Evolutionary conservation across 2,113 vertebrate genomes (phyloP).

Genomic region (Eulemur macaco): DNA sequence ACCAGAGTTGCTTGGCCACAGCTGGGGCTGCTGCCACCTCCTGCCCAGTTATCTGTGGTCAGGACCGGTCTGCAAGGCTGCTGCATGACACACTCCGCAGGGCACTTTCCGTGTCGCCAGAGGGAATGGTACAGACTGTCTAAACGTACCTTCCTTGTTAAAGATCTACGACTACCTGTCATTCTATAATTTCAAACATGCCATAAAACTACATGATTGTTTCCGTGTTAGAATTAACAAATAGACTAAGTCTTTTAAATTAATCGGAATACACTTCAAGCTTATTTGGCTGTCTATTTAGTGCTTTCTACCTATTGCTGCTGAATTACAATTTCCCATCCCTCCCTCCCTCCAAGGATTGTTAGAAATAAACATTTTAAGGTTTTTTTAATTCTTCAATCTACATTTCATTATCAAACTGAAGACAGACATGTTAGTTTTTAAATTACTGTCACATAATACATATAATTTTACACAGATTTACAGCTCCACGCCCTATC

Average conservation of each 20-base stretch:
- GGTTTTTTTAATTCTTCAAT: not conserved
- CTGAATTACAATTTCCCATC: not conserved
- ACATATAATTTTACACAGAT: not conserved
- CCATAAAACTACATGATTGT: not conserved
- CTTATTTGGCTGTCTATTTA: not conserved
- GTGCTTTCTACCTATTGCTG: not conserved
- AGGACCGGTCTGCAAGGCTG: not conserved
- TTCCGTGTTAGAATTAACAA: not conserved
- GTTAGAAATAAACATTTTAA: not conserved
- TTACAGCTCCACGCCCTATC: not conserved
- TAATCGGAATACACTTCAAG: not conserved
- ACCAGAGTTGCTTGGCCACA: not conserved
- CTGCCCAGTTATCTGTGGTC: not conserved
- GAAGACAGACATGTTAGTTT: not conserved
- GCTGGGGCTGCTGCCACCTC: no score
- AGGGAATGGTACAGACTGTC: rapidly evolving
- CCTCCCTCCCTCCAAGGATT: not conserved
- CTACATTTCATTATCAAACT: not conserved
- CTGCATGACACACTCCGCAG: rapidly evolving
- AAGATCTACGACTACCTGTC: not conserved
- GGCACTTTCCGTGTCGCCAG: rapidly evolving
- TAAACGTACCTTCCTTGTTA: not conserved
- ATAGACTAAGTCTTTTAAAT: not conserved
- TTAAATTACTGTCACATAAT: not conserved
- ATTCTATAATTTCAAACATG: not conserved